Conservation (phyloP, 2,113 vertebrate genomes). For the Euleptes europaea region DNA sequence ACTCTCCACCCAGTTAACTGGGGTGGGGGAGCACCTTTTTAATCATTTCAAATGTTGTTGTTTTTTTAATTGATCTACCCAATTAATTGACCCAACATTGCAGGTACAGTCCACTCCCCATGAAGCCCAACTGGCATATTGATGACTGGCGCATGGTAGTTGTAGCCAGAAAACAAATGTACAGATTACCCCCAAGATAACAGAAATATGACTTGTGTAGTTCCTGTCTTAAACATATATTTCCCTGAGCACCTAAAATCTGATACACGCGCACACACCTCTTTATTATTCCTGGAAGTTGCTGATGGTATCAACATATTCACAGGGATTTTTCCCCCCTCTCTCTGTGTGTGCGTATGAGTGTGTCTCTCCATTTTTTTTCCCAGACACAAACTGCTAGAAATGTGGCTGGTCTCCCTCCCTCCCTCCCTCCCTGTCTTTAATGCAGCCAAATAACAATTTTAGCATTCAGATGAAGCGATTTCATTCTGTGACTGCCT, state of each 20-base stretch:
- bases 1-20: not conserved
- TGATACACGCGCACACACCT: conserved; percentile 35
- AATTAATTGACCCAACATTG: not conserved
- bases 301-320: conserved; percentile 76
- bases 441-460: conserved; percentile 90
- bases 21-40: not conserved
- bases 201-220: not conserved
- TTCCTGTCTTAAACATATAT: not conserved
- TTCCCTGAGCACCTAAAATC: conserved; percentile 65
- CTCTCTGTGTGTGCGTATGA: not conserved
- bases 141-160: not conserved
- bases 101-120: not conserved
- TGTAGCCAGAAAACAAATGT: too few relatives aligned
- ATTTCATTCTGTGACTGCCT: conserved; percentile 87
- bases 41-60: not conserved
- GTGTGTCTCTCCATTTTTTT: conserved; percentile 66
- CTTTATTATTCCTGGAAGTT: conserved; percentile 67
- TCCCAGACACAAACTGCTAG: conserved; percentile 79
- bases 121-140: not conserved
- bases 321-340: not conserved
- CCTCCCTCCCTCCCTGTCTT: conserved; percentile 79
- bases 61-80: not conserved
- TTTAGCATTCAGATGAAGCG: conserved; percentile 92
- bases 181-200: not conserved
- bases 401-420: conserved; percentile 64